A percentile compares a stretch with the other conserved stretches of the same genome.
These are phyloP conservation scores for Myotis vivesi DNA, from an alignment of 2,797 vertebrate species.

Conservation along the genomic window DNA sequence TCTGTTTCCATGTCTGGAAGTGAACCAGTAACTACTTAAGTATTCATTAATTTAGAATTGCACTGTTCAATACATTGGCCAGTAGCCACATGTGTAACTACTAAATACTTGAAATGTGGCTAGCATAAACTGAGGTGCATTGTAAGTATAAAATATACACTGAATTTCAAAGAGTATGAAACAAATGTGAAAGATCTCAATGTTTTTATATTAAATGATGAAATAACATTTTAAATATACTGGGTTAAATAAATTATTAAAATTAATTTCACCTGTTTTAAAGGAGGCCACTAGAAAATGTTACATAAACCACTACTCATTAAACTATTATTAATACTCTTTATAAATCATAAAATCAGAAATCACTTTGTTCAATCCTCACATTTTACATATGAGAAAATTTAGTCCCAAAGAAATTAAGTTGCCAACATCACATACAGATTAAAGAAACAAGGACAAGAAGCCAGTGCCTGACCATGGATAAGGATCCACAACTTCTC, in stretches of 20 bases:
- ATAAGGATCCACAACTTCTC: not conserved
- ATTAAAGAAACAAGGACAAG: not conserved
- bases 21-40: not conserved
- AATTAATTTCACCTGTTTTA: constrained; percentile 38
- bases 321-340: not conserved
- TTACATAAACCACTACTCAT: constrained; percentile 10
- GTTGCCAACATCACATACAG: not conserved
- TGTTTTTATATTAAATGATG: constrained; percentile 12
- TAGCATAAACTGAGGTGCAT: constrained; percentile 1
- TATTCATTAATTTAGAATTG: constrained; percentile 13
- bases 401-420: not conserved
- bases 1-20: not conserved
- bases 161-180: constrained; percentile 27
- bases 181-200: constrained; percentile 2
- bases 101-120: not conserved
- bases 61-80: not conserved
- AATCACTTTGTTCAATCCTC: not conserved
- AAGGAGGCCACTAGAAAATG: not conserved
- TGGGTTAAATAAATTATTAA: constrained; percentile 10
- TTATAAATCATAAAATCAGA: constrained; percentile 35
- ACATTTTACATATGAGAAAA: constrained; percentile 31
- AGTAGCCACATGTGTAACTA: not conserved
- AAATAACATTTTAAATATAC: constrained; percentile 36
- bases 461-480: not conserved
- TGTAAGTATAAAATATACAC: not conserved